Evolutionary conservation across 53 echinoderm and acorn worm species (phyloP), one percentile per base, ranked within the genome.

Genomic region (Henricia sp.): DNA sequence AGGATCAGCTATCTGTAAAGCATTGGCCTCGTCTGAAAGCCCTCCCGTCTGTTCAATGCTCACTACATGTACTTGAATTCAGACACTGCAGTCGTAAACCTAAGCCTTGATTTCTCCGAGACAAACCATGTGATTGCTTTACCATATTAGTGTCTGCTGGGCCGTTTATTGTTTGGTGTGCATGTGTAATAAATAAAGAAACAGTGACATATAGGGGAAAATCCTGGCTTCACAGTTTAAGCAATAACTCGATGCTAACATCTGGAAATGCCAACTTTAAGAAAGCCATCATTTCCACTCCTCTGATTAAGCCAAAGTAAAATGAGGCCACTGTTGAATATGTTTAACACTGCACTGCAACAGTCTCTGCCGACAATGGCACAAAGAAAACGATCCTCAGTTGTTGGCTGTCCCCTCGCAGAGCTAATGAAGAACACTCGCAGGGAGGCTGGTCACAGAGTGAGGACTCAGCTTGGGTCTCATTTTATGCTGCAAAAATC

Each of bases 261-360:
- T 80, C 80, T 80, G 80, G 80, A 80, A 80, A 64, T 80, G 80
- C 32, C 21, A 19, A 63, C 62, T 80, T 63, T 80, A 80, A 80
- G 80, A 80, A 80, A 80, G 80, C 80, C 80, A 80, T 80, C 80
- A 80, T 80, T 80, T 80, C 80, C 80, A 80, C 53, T 80, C 50
- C 46, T 50, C 63, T 80, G 80, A 80, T 80, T 64, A 63, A 62
- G 35, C 62, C 64, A 32, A 32, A 64, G 80, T 36, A 80, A 64
- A 80, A 80, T 63, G 80, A 27, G 46, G 64, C n/a, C n/a, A 62
- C 41, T 43, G 64, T 46, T 80, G 65, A 80, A 80, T 80, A 80
- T 43, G 65, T n/a, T 64, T 76, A 57, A 41, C 58, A 58, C 40
- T 50, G 52, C 21, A 51, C 51, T 71, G n/a, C 55, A 55, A 58